Conservation (phyloP, 2,113 vertebrate species). For the Ramphastos sulfuratus region DNA sequence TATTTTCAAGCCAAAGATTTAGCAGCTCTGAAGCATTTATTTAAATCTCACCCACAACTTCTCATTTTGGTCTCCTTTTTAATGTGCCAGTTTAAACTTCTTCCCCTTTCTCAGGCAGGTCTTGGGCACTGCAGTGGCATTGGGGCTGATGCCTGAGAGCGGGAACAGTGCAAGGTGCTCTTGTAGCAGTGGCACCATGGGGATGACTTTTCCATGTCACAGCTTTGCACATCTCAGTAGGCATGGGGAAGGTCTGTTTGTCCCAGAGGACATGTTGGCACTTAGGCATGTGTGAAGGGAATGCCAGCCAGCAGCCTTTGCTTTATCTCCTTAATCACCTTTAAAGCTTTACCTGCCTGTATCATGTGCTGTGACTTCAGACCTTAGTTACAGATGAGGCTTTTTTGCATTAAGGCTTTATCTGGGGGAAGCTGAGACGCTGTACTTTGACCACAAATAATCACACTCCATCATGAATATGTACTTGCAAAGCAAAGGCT, state of each 20-base stretch:
- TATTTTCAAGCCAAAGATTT: background rate
- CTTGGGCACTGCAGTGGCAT: background rate
- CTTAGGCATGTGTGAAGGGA: background rate
- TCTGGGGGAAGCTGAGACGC: background rate
- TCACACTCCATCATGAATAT: fast-evolving
- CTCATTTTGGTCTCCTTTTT: constrained; percentile 8
- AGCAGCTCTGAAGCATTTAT: background rate
- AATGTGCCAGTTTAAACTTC: background rate
- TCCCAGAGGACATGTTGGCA: background rate
- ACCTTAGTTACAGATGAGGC: background rate
- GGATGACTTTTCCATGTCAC: background rate
- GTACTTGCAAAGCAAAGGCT: background rate
- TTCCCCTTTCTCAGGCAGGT: background rate
- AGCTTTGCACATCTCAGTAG: background rate
- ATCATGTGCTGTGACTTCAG: background rate
- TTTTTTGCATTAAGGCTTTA: background rate
- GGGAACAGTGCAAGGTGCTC: background rate
- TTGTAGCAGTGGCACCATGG: background rate
- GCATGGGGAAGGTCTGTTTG: background rate
- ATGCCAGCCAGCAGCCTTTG: background rate
- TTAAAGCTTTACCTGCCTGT: background rate
- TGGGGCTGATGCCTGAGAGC: background rate
- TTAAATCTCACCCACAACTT: constrained; percentile 1
- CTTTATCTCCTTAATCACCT: constrained; percentile 10
- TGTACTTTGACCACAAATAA: background rate